Evolutionary conservation across 2,888 invertebrate species (phyloP).

Genomic region (Bombyx huttoni): DNA sequence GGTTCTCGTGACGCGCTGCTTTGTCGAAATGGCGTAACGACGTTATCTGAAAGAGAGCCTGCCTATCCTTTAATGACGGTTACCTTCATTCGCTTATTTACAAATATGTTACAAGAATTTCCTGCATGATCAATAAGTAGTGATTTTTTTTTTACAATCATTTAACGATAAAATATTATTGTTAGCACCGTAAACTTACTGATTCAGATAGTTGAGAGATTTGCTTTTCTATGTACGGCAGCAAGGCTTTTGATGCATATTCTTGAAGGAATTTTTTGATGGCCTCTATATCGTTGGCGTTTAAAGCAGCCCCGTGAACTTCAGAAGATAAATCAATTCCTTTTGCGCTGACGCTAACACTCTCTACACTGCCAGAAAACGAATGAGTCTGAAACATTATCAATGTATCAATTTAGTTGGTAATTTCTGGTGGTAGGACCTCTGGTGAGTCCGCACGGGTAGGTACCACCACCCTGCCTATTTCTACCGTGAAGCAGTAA

Average conservation of each 20-base stretch:
- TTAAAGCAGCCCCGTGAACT: slow-evolving; percentile 83
- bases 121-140: too few relatives aligned
- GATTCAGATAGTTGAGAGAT: slow-evolving; percentile 85
- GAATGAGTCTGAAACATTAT: slow-evolving; percentile 41
- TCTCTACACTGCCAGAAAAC: slow-evolving; percentile 72
- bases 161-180: too few relatives aligned
- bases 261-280: slow-evolving; percentile 88
- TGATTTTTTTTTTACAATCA: too few relatives aligned
- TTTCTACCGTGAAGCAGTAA: too few relatives aligned
- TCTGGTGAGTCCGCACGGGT: too few relatives aligned
- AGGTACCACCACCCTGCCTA: too few relatives aligned
- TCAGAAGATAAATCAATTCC: slow-evolving; percentile 55
- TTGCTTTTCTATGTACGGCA: slow-evolving; percentile 94
- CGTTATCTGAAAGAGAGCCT: too few relatives aligned
- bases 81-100: too few relatives aligned
- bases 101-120: too few relatives aligned
- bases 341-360: slow-evolving; percentile 69
- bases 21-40: too few relatives aligned
- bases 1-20: too few relatives aligned
- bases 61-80: too few relatives aligned
- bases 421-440: background rate
- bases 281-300: slow-evolving; percentile 86
- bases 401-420: background rate
- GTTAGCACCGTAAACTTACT: slow-evolving; percentile 42
- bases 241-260: slow-evolving; percentile 86